These are phyloP conservation scores for Dolichoris vasculosae DNA, from an alignment of 1,140 invertebrate genomes.

Conservation along the genomic window DNA sequence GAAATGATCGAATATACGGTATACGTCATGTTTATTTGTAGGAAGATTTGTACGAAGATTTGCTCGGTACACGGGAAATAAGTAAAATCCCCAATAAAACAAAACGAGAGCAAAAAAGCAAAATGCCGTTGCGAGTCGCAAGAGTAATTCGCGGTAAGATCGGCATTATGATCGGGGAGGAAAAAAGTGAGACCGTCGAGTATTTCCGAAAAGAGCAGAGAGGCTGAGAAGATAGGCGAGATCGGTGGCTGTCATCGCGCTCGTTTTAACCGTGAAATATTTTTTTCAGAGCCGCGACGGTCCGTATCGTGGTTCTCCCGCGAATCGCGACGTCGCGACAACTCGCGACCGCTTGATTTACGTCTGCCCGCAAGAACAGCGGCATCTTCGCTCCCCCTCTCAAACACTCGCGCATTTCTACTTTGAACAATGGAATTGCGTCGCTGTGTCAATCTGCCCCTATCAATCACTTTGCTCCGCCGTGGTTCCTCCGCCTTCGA, in stretches of 20 bases:
- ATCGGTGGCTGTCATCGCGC: background rate
- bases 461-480: slow-evolving; percentile 69
- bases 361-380: background rate
- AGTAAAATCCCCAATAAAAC: too few species aligned
- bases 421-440: slow-evolving; percentile 74
- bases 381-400: background rate
- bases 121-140: too few species aligned
- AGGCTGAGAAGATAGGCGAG: too few species aligned
- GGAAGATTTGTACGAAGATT: too few species aligned
- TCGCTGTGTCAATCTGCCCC: slow-evolving; percentile 71
- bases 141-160: too few species aligned
- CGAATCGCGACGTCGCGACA: background rate
- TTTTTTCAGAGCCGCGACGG: background rate
- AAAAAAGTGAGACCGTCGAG: background rate
- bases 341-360: slow-evolving; percentile 46
- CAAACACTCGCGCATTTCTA: background rate
- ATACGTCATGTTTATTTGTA: too few species aligned
- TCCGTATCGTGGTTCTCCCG: background rate
- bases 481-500: slow-evolving; percentile 46
- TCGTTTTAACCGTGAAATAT: background rate
- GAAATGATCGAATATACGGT: too few species aligned
- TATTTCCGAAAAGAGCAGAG: too few species aligned
- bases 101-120: too few species aligned
- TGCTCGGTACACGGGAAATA: too few species aligned
- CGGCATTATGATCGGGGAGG: too few species aligned